Conservation (phyloP, 2,888 invertebrate genomes). For the Athalia circularis region DNA sequence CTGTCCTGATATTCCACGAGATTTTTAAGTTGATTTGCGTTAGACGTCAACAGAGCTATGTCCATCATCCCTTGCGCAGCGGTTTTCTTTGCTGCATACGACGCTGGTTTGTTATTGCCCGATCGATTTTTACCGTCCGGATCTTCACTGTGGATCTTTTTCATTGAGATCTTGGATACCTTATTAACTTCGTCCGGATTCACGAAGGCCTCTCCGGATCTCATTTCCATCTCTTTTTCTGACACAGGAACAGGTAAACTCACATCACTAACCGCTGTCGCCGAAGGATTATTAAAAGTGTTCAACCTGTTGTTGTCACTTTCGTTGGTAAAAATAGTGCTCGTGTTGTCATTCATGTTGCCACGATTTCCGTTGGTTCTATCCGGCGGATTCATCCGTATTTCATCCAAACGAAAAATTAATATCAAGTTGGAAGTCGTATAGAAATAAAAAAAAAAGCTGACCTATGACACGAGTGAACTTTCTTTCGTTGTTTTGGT, state of each 20-base stretch:
- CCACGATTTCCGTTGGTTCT: too few species aligned
- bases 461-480: too few species aligned
- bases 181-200: slow-evolving; percentile 15
- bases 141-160: neutral
- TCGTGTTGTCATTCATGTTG: too few species aligned
- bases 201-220: neutral
- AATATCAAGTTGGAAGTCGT: too few species aligned
- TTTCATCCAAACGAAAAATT: too few species aligned
- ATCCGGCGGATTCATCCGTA: too few species aligned
- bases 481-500: too few species aligned
- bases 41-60: slow-evolving; percentile 82
- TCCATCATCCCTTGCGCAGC: slow-evolving; percentile 83
- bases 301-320: too few species aligned
- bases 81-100: slow-evolving; percentile 78
- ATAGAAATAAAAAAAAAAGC: too few species aligned
- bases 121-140: neutral
- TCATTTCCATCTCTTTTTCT: neutral
- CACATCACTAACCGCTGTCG: neutral
- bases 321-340: too few species aligned
- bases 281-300: neutral
- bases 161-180: neutral
- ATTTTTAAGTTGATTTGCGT: slow-evolving; percentile 82
- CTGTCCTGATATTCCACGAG: slow-evolving; percentile 78
- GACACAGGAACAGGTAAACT: neutral
- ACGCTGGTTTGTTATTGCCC: slow-evolving; percentile 60